These are phyloP conservation scores for Gobionotothen gibberifrons DNA, from an alignment of 2,797 vertebrate species.

Conservation along the genomic window DNA sequence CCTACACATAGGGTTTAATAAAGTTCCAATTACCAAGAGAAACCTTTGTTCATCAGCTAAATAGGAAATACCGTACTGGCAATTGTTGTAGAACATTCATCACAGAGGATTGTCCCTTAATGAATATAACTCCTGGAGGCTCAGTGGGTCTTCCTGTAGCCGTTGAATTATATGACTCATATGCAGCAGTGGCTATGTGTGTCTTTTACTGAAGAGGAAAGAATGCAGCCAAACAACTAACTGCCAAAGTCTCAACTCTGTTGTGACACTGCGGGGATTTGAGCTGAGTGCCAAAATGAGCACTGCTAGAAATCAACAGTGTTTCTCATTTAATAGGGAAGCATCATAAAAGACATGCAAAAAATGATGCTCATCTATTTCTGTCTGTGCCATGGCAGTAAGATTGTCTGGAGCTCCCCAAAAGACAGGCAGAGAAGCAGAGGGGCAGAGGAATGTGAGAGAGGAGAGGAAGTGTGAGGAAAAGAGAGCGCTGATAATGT, in stretches of 20 bases:
- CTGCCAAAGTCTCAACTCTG: slow-evolving; percentile 50
- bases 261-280: slow-evolving; percentile 44
- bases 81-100: slow-evolving; percentile 15
- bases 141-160: slow-evolving; percentile 19
- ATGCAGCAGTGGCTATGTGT: slow-evolving; percentile 44
- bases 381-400: slow-evolving; percentile 5
- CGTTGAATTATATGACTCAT: slow-evolving; percentile 32
- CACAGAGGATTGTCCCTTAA: slow-evolving; percentile 20
- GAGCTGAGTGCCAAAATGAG: slow-evolving; percentile 47
- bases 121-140: slow-evolving; percentile 12
- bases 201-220: slow-evolving; percentile 36
- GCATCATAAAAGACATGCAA: slow-evolving; percentile 38
- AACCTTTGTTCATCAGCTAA: slow-evolving; percentile 2
- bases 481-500: slow-evolving; percentile 16
- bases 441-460: background rate
- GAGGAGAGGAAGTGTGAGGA: background rate
- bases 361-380: slow-evolving; percentile 25
- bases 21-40: background rate
- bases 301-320: slow-evolving; percentile 57
- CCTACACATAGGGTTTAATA: background rate
- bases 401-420: slow-evolving; percentile 20
- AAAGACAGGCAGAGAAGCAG: slow-evolving; percentile 8
- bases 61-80: slow-evolving; percentile 21
- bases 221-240: slow-evolving; percentile 36
- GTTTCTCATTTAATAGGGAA: slow-evolving; percentile 46